Percentiles rank a stretch among this genome's conserved stretches.
Evolutionary conservation across 2,113 vertebrate species (phyloP).

Genomic region (Lichenostomus cassidix): DNA sequence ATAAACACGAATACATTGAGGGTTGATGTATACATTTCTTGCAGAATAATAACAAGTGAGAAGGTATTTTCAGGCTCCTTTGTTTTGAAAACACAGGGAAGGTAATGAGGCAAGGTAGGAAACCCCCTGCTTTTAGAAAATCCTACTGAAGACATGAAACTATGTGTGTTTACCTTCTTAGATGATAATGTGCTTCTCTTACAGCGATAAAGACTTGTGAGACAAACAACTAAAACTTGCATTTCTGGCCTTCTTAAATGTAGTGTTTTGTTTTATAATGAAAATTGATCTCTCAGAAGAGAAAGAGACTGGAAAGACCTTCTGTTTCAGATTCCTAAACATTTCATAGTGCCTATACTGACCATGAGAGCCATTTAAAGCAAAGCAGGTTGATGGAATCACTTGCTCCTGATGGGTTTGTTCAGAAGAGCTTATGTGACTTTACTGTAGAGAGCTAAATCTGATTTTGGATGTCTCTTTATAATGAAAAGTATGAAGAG

Average conservation of each 20-base stretch:
- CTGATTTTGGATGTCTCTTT: neutral
- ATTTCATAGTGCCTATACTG: neutral
- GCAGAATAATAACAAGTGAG: neutral
- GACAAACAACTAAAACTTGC: neutral
- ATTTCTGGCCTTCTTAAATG: neutral
- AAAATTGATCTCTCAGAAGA: neutral
- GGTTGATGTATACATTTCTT: neutral
- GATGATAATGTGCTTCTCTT: neutral
- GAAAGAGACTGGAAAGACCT: neutral
- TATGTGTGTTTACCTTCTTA: neutral
- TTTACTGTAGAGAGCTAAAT: neutral
- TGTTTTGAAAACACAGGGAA: neutral
- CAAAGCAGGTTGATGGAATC: neutral
- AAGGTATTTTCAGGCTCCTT: neutral
- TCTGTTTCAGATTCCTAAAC: neutral
- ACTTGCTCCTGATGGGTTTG: neutral
- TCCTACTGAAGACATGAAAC: neutral
- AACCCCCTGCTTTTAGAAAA: neutral
- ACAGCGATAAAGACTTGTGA: neutral
- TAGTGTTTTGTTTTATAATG: neutral
- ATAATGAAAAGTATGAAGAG: neutral
- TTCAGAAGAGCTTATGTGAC: neutral
- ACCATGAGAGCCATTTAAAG: neutral
- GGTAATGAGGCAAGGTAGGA: neutral
- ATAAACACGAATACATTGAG: neutral